phyloP scores from a whole-genome alignment of 2,888 invertebrate genomes.

The Drosophila flavopinicola region DNA sequence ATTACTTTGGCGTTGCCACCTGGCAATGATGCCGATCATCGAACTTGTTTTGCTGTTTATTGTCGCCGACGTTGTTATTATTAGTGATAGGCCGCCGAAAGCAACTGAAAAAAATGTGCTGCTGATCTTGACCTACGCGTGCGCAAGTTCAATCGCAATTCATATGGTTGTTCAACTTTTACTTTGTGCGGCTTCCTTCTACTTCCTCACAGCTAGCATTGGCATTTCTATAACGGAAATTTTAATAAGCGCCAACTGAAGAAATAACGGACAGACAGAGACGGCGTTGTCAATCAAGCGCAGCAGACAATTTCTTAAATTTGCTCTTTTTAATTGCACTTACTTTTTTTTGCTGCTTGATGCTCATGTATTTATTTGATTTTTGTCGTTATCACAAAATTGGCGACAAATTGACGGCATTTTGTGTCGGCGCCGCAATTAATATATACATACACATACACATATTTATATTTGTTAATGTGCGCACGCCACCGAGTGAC shows the following conservation, averaged over 20 bases:
- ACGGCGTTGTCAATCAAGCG: conserved; percentile 3
- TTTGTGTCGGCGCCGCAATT: conserved; percentile 39
- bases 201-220: conserved; percentile 57
- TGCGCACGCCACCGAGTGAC: conserved; percentile 16
- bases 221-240: conserved; percentile 66
- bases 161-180: conserved; percentile 78
- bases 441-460: not conserved
- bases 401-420: conserved; percentile 68
- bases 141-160: conserved; percentile 60
- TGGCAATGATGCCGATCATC: conserved; percentile 31
- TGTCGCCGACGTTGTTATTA: conserved; percentile 19
- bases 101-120: conserved; percentile 20
- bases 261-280: not conserved
- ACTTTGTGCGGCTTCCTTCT: conserved; percentile 44
- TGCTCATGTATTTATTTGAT: conserved; percentile 15
- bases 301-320: conserved; percentile 9
- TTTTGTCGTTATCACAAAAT: conserved; percentile 56
- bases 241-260: conserved; percentile 43
- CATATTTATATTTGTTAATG: not conserved
- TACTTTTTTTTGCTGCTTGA: conserved; percentile 7
- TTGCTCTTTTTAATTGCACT: conserved; percentile 27
- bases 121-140: conserved; percentile 79
- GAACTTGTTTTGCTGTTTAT: conserved; percentile 39
- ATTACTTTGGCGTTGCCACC: conserved; percentile 46
- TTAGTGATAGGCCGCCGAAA: conserved; percentile 34